Percentiles rank a stretch among this genome's conserved stretches.
These are phyloP conservation scores for Chionodraco myersi DNA, from an alignment of 2,113 vertebrate species.

Conservation along the genomic window DNA sequence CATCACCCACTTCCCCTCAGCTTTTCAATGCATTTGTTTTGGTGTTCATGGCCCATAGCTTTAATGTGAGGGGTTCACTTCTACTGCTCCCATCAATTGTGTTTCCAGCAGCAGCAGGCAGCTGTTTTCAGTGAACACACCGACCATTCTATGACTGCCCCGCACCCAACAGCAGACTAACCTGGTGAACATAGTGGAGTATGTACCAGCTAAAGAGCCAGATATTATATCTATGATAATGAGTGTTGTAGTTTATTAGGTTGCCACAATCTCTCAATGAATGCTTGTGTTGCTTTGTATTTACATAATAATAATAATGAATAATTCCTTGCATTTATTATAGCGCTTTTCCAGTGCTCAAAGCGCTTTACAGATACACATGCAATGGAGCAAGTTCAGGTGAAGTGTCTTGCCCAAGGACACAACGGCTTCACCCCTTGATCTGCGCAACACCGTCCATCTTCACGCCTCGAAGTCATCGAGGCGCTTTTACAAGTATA, in stretches of 20 bases:
- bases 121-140: not conserved
- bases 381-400: too few species aligned
- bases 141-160: too few species aligned
- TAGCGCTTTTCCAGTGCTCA: too few species aligned
- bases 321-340: too few species aligned
- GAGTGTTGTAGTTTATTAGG: not conserved
- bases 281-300: not conserved
- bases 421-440: too few species aligned
- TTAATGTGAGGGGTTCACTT: not conserved
- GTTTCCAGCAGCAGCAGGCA: not conserved
- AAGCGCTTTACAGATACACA: too few species aligned
- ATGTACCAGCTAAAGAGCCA: not conserved
- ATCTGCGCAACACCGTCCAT: too few species aligned
- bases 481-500: too few species aligned
- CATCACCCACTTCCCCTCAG: not conserved
- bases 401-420: too few species aligned
- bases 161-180: not conserved
- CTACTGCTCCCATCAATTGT: not conserved
- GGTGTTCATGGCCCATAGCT: not conserved
- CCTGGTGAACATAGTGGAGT: not conserved
- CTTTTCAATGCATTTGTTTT: constrained; percentile 1
- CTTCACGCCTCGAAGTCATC: too few species aligned
- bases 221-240: not conserved
- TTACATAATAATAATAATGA: too few species aligned
- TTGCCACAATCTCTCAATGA: not conserved